Evolutionary conservation across 2,888 invertebrate genomes (phyloP), one percentile per base, ranked within the genome.

Genomic region (Eupithecia pulchellata): DNA sequence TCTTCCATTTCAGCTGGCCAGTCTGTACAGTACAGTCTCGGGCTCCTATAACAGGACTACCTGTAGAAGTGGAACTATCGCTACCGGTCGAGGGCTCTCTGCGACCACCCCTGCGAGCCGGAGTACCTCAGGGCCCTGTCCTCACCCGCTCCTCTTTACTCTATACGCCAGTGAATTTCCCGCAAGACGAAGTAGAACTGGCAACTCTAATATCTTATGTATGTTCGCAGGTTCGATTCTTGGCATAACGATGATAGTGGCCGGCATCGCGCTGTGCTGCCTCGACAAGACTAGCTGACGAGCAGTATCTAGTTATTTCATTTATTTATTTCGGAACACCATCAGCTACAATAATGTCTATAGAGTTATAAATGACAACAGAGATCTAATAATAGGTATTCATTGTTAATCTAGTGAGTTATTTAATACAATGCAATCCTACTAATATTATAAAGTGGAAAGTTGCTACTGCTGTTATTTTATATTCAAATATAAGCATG

Each of bases 261-360:
- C 86, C 4, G 96, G 96, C 27, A 96, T 96, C 4, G 91, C 91
- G 29, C 86, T 96, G 9, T 96, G 96, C 81, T 96, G 96, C 74
- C 87, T 95, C 78, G 96, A 96, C 78, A 95, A 95, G 79, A 66
- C 82, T 1, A 75, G 75, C 55, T 85, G 74, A 79, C 63, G 3
- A 47, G 42, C 42, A 9, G 20, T n/a, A 20, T n/a, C n/a, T n/a
- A n/a, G n/a, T n/a, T n/a, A n/a, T n/a, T n/a, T n/a, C n/a, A n/a
- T n/a, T n/a, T n/a, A n/a, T n/a, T n/a, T n/a, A n/a, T n/a, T n/a
- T n/a, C n/a, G n/a, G n/a, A n/a, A n/a, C n/a, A n/a, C n/a, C n/a
- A n/a, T n/a, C n/a, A n/a, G n/a, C n/a, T n/a, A n/a, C n/a, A n/a
- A n/a, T n/a, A n/a, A n/a, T n/a, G n/a, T n/a, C n/a, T n/a, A n/a